Conservation (phyloP, 2,888 invertebrate species). For the Syritta pipiens region DNA sequence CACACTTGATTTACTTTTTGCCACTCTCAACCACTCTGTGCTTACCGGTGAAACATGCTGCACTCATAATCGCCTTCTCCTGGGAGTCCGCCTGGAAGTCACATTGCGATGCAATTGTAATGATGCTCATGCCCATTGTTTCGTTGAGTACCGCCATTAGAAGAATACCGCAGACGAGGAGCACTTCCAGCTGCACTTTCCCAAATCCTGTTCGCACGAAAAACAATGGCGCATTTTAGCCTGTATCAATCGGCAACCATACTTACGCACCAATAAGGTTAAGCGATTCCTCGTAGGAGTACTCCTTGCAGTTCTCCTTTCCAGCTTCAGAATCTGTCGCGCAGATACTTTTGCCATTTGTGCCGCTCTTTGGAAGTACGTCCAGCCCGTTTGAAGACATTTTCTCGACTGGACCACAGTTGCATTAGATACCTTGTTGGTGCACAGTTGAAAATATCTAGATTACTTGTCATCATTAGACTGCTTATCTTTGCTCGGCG, state of each 20-base stretch:
- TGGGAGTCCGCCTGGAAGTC: constrained; percentile 82
- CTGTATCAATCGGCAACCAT: no score
- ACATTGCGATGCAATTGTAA: constrained; percentile 86
- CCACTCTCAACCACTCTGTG: no score
- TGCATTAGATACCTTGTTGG: constrained; percentile 6
- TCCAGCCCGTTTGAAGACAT: constrained; percentile 33
- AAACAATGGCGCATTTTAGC: background rate
- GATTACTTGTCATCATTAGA: background rate
- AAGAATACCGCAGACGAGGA: constrained; percentile 83
- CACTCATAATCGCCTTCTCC: constrained; percentile 83
- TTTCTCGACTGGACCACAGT: constrained; percentile 2
- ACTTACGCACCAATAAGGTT: constrained; percentile 45
- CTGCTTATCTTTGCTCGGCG: constrained; percentile 29
- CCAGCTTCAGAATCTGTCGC: constrained; percentile 12
- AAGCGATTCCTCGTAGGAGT: constrained; percentile 34
- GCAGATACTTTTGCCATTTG: background rate
- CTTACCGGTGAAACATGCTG: constrained; percentile 85
- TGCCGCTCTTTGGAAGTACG: background rate
- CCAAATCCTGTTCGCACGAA: constrained; percentile 81
- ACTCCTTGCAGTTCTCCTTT: constrained; percentile 8
- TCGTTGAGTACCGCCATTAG: constrained; percentile 86
- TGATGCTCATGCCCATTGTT: constrained; percentile 84
- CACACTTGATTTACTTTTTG: background rate
- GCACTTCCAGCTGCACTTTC: constrained; percentile 82
- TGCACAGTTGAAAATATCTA: background rate